Evolutionary conservation across 2,888 invertebrate species (phyloP), one percentile per base, ranked within the genome.

Genomic region (Tetramorium bicarinatum): DNA sequence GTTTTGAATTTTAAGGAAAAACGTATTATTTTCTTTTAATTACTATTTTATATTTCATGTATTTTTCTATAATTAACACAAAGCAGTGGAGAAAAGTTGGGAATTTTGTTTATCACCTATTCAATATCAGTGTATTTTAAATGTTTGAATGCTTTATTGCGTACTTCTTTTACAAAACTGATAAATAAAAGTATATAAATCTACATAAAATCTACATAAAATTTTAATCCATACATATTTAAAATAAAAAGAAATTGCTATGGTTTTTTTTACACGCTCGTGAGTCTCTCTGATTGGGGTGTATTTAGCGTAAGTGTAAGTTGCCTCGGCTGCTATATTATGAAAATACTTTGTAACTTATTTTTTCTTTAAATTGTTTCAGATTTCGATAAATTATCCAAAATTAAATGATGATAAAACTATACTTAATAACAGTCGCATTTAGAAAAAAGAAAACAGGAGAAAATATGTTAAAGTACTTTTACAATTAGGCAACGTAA

Each of bases 261-360:
- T n/a, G n/a, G n/a, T n/a, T n/a, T n/a, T n/a, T n/a, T n/a, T n/a
- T n/a, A n/a, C n/a, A n/a, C n/a, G n/a, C 85, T 92, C 91, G 91
- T 75, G 82, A 6, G 56, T 67, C 71, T 86, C 80, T 90, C n/a
- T n/a, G 88, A 41, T 25, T 66, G 76, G 64, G 52, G 4, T 52
- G 66, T 64, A 64, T 76, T 41, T 49, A 47, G 21, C 9, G 49
- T 1, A 9, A 54, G 11, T 6, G 25, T 25, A 25, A 25, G 9
- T 72, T 52, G 29, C 3, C 41, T 67, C 11, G 34, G 38, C 29
- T 11, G 11, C 9, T 47, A 34, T 18, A 3, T 21, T 34, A 38
- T 2, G 4, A 21, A 15, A 47, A 21, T 18, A 25, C 0, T 38
- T 44, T 44, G n/a, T 15, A 49, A 3, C 21, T 8, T 47, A 34